phyloP scores from a whole-genome alignment of 2,113 vertebrate genomes.

The Sinocyclocheilus rhinocerous region DNA sequence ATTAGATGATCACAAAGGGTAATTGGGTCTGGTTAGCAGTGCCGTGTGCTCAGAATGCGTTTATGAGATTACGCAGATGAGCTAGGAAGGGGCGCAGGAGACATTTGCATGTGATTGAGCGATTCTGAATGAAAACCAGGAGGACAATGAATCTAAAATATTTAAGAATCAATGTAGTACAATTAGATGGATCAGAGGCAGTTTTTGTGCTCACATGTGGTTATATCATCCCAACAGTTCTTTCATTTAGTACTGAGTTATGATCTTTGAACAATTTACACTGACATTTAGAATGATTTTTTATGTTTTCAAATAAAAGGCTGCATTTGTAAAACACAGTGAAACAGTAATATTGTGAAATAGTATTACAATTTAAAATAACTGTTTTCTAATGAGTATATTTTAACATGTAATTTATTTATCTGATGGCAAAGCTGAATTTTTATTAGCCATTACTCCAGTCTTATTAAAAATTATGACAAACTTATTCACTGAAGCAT shows the following conservation, averaged over 20 bases:
- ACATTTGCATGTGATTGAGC: slow-evolving; percentile 32
- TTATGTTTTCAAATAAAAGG: too few species aligned
- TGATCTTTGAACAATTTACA: background rate
- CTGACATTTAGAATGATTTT: too few species aligned
- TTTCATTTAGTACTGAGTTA: background rate
- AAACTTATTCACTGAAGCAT: background rate
- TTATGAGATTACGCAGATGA: slow-evolving; percentile 33
- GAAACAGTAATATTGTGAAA: background rate
- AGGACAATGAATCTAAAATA: slow-evolving; percentile 8
- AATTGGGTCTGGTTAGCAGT: slow-evolving; percentile 28
- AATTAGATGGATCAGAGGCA: background rate
- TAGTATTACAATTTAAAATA: background rate
- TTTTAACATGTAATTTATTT: too few species aligned
- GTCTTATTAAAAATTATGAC: background rate
- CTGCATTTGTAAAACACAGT: background rate
- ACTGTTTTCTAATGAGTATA: background rate
- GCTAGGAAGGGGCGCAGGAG: slow-evolving; percentile 5
- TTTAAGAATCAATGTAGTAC: background rate
- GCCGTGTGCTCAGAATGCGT: slow-evolving; percentile 36
- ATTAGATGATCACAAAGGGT: slow-evolving; percentile 41
- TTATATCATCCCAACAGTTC: background rate
- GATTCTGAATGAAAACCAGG: slow-evolving; percentile 14
- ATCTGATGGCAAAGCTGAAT: background rate
- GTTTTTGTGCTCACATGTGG: background rate
- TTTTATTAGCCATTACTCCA: background rate